phyloP scores from a whole-genome alignment of 2,888 invertebrate species.

The Pseudococcus jackbeardsleyi region DNA sequence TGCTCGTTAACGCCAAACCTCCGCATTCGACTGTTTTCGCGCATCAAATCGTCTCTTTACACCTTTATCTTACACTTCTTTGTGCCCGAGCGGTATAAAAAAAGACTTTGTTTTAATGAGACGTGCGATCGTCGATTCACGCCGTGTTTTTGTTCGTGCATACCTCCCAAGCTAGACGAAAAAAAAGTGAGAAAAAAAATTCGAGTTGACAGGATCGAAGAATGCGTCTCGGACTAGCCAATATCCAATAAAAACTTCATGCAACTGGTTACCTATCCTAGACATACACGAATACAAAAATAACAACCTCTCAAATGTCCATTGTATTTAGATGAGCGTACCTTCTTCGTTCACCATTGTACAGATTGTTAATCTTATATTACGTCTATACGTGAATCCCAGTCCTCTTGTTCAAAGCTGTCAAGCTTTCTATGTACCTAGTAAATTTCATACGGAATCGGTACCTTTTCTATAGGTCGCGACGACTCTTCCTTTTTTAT shows the following conservation, averaged over 20 bases:
- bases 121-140: slow-evolving; percentile 1
- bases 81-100: not conserved
- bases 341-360: not conserved
- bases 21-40: not conserved
- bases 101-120: not conserved
- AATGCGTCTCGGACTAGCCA: slow-evolving; percentile 29
- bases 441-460: slow-evolving; percentile 32
- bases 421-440: slow-evolving; percentile 24
- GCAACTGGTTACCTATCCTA: not conserved
- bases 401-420: slow-evolving; percentile 31
- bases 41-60: not conserved
- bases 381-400: not conserved
- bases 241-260: slow-evolving; percentile 37
- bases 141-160: not conserved
- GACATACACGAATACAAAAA: not conserved
- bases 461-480: not conserved
- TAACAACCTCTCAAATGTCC: slow-evolving; percentile 15
- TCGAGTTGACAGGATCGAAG: slow-evolving; percentile 27
- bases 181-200: slow-evolving; percentile 40
- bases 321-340: slow-evolving; percentile 61
- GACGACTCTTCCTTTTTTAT: not conserved
- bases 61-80: not conserved
- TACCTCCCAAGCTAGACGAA: not conserved
- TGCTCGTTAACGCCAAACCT: slow-evolving; percentile 4
- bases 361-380: slow-evolving; percentile 48